Conservation (phyloP, 2,797 vertebrate species). For the Hozukius guyotensis region DNA sequence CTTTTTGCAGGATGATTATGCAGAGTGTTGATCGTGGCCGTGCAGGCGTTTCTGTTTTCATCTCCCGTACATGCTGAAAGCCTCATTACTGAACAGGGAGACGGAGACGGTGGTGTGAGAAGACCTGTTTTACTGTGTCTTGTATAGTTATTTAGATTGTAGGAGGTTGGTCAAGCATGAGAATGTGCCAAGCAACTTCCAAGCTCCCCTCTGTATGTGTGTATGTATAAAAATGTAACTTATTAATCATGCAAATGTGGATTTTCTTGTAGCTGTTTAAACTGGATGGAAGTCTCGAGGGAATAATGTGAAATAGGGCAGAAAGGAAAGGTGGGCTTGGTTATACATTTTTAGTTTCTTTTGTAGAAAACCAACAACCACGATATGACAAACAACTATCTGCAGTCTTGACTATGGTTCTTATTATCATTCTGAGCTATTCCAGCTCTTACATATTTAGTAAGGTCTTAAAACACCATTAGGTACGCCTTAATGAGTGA, state of each 20-base stretch:
- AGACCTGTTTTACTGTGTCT: constrained; percentile 78
- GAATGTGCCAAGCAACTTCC: constrained; percentile 81
- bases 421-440: constrained; percentile 54
- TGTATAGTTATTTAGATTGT: constrained; percentile 82
- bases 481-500: constrained; percentile 80
- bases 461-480: constrained; percentile 73
- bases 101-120: constrained; percentile 43
- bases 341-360: constrained; percentile 47
- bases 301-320: constrained; percentile 58
- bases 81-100: constrained; percentile 64
- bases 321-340: constrained; percentile 43
- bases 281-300: constrained; percentile 62
- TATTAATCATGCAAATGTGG: constrained; percentile 86
- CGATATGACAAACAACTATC: constrained; percentile 47
- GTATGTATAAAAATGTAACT: constrained; percentile 81
- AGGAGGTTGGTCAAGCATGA: constrained; percentile 78
- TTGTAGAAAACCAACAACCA: constrained; percentile 55
- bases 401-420: constrained; percentile 47
- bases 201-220: constrained; percentile 74
- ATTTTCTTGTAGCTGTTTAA: constrained; percentile 83
- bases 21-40: constrained; percentile 58
- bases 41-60: constrained; percentile 61
- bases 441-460: constrained; percentile 60
- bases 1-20: constrained; percentile 67
- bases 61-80: constrained; percentile 62